phyloP scores from a whole-genome alignment of 1,140 invertebrate genomes.

The Caenorhabditis latens region DNA sequence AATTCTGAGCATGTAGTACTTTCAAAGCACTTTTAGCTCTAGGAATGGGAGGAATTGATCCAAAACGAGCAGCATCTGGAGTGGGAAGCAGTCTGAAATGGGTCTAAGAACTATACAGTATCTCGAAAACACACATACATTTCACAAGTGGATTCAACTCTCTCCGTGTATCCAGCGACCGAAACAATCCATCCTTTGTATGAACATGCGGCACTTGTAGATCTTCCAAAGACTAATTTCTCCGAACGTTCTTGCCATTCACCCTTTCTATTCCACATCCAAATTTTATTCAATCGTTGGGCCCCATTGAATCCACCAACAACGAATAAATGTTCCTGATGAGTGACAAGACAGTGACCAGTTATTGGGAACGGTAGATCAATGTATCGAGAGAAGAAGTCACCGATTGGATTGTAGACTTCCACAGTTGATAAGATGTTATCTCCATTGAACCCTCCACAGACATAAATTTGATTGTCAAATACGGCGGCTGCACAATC shows the following conservation, averaged over 20 bases:
- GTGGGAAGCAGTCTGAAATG: background rate
- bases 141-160: slow-evolving; percentile 28
- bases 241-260: slow-evolving; percentile 15
- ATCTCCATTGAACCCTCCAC: slow-evolving; percentile 32
- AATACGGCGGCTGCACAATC: slow-evolving; percentile 39
- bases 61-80: background rate
- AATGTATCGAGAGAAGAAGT: slow-evolving; percentile 21
- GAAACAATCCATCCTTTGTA: slow-evolving; percentile 39
- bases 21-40: slow-evolving; percentile 35
- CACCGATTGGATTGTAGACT: slow-evolving; percentile 26
- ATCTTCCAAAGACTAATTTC: slow-evolving; percentile 1
- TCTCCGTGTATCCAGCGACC: slow-evolving; percentile 24
- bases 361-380: slow-evolving; percentile 34
- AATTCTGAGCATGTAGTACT: background rate
- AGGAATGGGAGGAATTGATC: background rate
- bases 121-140: background rate
- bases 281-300: slow-evolving; percentile 28
- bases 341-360: slow-evolving; percentile 31
- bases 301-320: slow-evolving; percentile 22
- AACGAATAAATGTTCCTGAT: slow-evolving; percentile 3
- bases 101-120: background rate
- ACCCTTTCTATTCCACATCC: slow-evolving; percentile 3
- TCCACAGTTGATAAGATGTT: background rate
- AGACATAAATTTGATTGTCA: slow-evolving; percentile 9
- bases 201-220: slow-evolving; percentile 27